Percentiles rank a stretch among this genome's conserved stretches.
Conservation (phyloP, 2,888 invertebrate genomes). For the Hypselothyrea guttata region DNA sequence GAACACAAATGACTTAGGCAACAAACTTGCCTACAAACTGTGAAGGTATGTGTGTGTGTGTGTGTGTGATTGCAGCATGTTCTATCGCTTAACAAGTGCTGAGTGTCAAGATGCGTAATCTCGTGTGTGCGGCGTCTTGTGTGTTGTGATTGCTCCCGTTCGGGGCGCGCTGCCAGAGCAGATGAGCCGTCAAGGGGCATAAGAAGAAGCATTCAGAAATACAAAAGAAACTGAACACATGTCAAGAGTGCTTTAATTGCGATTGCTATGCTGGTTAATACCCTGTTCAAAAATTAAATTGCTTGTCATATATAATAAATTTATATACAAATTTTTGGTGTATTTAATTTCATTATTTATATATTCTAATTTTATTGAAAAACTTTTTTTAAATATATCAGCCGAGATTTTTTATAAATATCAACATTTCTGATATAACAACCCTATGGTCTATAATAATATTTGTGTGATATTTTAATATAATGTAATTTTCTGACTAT, state of each 20-base stretch:
- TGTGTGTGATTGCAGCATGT: conserved; percentile 6
- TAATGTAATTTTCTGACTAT: too few relatives aligned
- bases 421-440: too few relatives aligned
- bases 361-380: too few relatives aligned
- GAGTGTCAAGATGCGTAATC: conserved; percentile 46
- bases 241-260: not conserved
- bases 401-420: too few relatives aligned
- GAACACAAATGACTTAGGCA: conserved; percentile 46
- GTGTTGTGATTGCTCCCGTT: conserved; percentile 50
- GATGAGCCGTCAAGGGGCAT: conserved; percentile 37
- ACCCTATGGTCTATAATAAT: too few relatives aligned
- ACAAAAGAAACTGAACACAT: conserved; percentile 6
- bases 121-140: conserved; percentile 8
- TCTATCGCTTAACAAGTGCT: conserved; percentile 47
- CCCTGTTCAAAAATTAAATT: too few relatives aligned
- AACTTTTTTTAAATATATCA: too few relatives aligned
- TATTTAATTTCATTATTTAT: too few relatives aligned
- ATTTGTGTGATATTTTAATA: too few relatives aligned
- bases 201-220: conserved; percentile 1
- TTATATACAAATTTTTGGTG: too few relatives aligned
- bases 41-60: not conserved
- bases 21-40: conserved; percentile 28
- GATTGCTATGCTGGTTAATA: too few relatives aligned
- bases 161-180: conserved; percentile 24
- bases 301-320: too few relatives aligned